phyloP scores from a whole-genome alignment of 2,113 vertebrate genomes.

The Chaetura pelagica region DNA sequence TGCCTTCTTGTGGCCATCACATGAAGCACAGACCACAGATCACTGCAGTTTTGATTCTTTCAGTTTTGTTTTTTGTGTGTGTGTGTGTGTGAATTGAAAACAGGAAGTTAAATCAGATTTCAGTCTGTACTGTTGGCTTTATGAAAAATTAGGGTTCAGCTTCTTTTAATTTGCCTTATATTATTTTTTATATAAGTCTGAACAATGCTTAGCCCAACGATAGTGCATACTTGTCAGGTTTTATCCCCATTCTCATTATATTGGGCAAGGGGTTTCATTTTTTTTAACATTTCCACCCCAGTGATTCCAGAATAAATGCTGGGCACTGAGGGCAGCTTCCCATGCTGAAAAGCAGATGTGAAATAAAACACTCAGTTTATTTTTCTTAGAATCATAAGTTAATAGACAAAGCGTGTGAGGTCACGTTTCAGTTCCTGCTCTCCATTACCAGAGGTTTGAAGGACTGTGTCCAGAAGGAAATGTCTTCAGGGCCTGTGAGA shows the following conservation, averaged over 20 bases:
- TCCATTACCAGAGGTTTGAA: not conserved
- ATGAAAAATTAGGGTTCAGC: not conserved
- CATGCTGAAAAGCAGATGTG: not conserved
- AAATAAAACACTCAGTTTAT: not conserved
- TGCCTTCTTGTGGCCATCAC: slow-evolving; percentile 37
- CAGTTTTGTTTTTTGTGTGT: not conserved
- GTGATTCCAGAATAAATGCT: not conserved
- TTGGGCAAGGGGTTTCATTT: not conserved
- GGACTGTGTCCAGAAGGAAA: not conserved
- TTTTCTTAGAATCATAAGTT: not conserved
- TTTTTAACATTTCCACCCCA: not conserved
- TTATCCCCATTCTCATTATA: not conserved
- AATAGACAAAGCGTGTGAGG: not conserved
- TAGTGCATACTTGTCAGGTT: not conserved
- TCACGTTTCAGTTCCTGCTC: not conserved
- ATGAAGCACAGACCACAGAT: not conserved
- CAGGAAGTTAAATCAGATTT: not conserved
- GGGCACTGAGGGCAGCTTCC: not conserved
- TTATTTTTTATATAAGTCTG: not conserved
- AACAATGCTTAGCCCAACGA: not conserved
- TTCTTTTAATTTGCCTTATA: not conserved
- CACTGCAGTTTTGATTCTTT: not conserved
- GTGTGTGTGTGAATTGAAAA: not conserved
- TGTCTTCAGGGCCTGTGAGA: not conserved
- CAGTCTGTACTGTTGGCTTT: not conserved